These are phyloP conservation scores for Drosophila suzukii DNA, from an alignment of 1,140 invertebrate species.

Conservation along the genomic window DNA sequence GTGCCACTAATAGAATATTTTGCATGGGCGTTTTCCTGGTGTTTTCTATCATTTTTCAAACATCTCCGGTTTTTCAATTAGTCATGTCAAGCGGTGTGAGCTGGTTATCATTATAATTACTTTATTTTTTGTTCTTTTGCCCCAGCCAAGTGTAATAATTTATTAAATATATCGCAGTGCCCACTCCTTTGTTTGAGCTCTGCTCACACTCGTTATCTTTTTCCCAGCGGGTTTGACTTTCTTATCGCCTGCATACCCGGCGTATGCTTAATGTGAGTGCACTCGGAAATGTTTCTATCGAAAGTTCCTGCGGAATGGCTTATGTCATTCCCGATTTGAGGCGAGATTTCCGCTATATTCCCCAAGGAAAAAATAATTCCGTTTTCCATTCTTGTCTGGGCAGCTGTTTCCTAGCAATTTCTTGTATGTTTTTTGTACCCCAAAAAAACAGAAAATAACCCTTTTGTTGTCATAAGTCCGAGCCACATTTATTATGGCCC, in stretches of 20 bases:
- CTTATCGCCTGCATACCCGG: constrained; percentile 37
- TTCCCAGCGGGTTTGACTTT: constrained; percentile 22
- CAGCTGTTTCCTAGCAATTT: constrained; percentile 14
- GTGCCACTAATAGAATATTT: constrained; percentile 18
- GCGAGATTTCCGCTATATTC: constrained; percentile 30
- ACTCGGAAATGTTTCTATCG: constrained; percentile 54
- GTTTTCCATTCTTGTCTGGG: constrained; percentile 4
- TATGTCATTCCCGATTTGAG: constrained; percentile 16
- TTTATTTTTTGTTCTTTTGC: constrained; percentile 16
- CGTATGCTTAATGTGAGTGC: constrained; percentile 35
- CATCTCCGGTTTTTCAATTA: constrained; percentile 40
- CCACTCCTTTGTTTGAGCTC: constrained; percentile 47
- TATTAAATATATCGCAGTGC: constrained; percentile 26
- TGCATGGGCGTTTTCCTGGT: constrained; percentile 27
- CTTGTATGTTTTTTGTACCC: constrained; percentile 6
- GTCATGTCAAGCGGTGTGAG: constrained; percentile 47
- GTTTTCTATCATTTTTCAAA: constrained; percentile 5
- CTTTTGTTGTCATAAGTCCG: constrained; percentile 63
- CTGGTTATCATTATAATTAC: constrained; percentile 5
- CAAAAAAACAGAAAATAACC: constrained; percentile 31
- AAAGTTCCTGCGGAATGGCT: constrained; percentile 28
- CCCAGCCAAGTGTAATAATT: constrained; percentile 33
- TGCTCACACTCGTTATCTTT: constrained; percentile 39
- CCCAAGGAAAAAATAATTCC: constrained; percentile 14
- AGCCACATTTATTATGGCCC: constrained; percentile 47